Evolutionary conservation across 2,888 invertebrate genomes (phyloP), one percentile per base, ranked within the genome.

Genomic region (Idaea straminata): DNA sequence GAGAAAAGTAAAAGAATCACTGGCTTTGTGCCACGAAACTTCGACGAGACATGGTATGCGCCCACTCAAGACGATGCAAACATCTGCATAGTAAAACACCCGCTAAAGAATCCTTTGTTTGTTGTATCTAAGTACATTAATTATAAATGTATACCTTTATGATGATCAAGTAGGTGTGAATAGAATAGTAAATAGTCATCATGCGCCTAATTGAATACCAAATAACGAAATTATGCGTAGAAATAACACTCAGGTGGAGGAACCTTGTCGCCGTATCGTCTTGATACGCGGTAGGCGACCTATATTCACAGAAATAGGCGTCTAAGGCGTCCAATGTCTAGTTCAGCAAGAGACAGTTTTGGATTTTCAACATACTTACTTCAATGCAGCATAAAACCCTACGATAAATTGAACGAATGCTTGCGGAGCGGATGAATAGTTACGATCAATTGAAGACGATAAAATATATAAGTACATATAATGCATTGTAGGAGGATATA

Each of bases 281-380:
- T 72, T 71, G 73, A 77, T 75, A 75, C 72, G 77, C 25, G 25
- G 25, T 77, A 77, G 77, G 68, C 81, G 84, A 82, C 88, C 84
- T 77, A 87, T 71, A 84, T 88, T 81, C 80, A 77, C 72, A 74
- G 74, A 76, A 79, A 79, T 77, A 72, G 66, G 67, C 58, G 59
- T 66, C 77, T 88, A 90, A 90, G 66, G 66, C 58, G 59, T 64
- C 77, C 88, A 90, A 90, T 91, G 91, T 91, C 91, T 91, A 89
- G 89, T 89, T 89, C 89, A 89, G 47, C 47, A 13, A 47, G 13
- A 13, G 13, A 47, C 10, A 47, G 13, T 47, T 47, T 47, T 47
- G 47, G 47, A 47, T 47, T 47, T 5, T 47, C 7, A 13, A 47
- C 13, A 47, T 47, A 47, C 13, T 47, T 47, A 47, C 13, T 47